phyloP scores from a whole-genome alignment of 2,888 invertebrate species.

The Salticus scenicus region DNA sequence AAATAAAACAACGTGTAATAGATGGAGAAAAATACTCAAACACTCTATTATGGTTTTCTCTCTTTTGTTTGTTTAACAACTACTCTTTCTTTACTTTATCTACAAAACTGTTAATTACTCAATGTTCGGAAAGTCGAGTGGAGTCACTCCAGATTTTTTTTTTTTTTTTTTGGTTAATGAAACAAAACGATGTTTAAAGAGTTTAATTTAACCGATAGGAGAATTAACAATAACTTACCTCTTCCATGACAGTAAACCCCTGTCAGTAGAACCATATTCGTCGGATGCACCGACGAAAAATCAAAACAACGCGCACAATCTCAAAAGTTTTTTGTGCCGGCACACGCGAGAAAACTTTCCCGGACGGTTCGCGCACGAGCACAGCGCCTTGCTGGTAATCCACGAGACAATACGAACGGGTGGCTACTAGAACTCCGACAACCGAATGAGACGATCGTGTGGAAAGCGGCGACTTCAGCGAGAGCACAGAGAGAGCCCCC shows the following conservation, averaged over 20 bases:
- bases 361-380: background rate
- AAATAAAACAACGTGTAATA: too few relatives aligned
- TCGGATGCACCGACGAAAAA: slow-evolving; percentile 41
- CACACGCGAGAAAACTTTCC: background rate
- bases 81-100: too few relatives aligned
- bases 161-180: too few relatives aligned
- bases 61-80: too few relatives aligned
- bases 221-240: slow-evolving; percentile 46
- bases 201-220: too few relatives aligned
- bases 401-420: background rate
- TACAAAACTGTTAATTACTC: too few relatives aligned
- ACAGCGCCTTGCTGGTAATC: background rate
- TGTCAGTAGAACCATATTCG: slow-evolving; percentile 65
- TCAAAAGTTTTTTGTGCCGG: background rate
- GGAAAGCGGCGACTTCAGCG: slow-evolving; percentile 5
- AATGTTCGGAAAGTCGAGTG: too few relatives aligned
- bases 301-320: background rate
- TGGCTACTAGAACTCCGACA: slow-evolving; percentile 4
- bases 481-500: background rate
- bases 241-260: slow-evolving; percentile 50
- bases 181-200: too few relatives aligned
- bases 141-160: too few relatives aligned
- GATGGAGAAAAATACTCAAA: too few relatives aligned
- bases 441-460: background rate
- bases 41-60: too few relatives aligned